These are phyloP conservation scores for Steatornis caripensis DNA, from an alignment of 2,113 vertebrate genomes.

Conservation along the genomic window DNA sequence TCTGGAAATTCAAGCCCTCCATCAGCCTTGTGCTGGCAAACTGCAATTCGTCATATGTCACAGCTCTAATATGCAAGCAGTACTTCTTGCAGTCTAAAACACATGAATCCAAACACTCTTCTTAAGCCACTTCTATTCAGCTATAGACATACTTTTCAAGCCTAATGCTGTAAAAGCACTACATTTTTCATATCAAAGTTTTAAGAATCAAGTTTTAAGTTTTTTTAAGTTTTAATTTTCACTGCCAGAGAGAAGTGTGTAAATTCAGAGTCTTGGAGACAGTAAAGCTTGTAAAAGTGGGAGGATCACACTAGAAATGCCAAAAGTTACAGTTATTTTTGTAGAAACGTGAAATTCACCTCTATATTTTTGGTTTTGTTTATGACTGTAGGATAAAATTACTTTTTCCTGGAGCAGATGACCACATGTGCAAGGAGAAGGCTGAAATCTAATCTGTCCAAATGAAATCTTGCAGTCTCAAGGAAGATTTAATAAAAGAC, in stretches of 20 bases:
- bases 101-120: not conserved
- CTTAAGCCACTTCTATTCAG: not conserved
- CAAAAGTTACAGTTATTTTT: not conserved
- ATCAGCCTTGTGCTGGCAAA: not conserved
- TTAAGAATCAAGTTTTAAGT: too few relatives aligned
- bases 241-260: not conserved
- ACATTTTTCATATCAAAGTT: not conserved
- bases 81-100: not conserved
- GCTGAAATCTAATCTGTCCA: not conserved
- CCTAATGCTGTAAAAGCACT: not conserved
- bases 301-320: not conserved
- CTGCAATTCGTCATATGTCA: not conserved
- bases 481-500: conserved; percentile 31
- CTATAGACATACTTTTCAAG: not conserved
- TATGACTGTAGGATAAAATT: not conserved
- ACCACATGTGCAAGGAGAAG: not conserved
- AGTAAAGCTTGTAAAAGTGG: not conserved
- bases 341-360: not conserved
- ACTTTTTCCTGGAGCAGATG: not conserved
- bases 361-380: not conserved
- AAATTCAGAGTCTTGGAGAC: not conserved
- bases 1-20: not conserved
- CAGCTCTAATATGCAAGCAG: not conserved
- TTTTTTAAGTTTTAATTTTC: too few relatives aligned
- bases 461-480: conserved; percentile 31